A percentile compares a stretch with the other conserved stretches of the same genome.
phyloP scores from a whole-genome alignment of 2,113 vertebrate species.

The Oceanites oceanicus region DNA sequence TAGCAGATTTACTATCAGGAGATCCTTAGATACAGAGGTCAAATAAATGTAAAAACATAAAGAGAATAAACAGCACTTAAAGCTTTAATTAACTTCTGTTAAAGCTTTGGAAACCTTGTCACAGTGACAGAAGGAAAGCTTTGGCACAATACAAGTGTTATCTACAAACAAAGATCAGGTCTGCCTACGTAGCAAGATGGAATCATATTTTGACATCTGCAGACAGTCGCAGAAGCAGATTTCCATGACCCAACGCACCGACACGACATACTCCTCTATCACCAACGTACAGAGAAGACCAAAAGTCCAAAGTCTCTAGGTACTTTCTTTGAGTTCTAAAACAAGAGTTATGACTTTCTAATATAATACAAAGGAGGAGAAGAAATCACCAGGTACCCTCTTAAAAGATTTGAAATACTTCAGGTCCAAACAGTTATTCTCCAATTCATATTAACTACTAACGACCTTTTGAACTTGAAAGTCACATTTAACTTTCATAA shows the following conservation, averaged over 20 bases:
- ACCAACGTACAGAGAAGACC: neutral
- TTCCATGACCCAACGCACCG: neutral
- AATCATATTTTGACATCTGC: neutral
- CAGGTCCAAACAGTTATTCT: neutral
- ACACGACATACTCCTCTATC: neutral
- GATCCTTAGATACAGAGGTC: neutral
- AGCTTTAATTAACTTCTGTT: neutral
- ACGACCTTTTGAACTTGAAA: slow-evolving; percentile 19
- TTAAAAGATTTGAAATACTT: neutral
- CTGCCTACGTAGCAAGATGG: neutral
- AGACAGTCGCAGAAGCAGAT: neutral
- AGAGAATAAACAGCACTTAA: neutral
- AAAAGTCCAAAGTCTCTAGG: neutral
- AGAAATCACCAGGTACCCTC: neutral
- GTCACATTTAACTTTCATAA: slow-evolving; percentile 13
- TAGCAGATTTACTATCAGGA: neutral
- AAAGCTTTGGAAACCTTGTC: neutral
- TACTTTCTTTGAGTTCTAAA: neutral
- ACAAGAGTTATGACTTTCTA: neutral
- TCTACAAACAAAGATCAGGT: neutral
- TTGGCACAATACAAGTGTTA: neutral
- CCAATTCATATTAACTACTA: neutral
- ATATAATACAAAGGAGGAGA: neutral
- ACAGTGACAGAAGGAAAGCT: neutral
- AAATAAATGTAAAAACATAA: neutral